phyloP scores from a whole-genome alignment of 2,797 vertebrate genomes.

The Paguma larvata region DNA sequence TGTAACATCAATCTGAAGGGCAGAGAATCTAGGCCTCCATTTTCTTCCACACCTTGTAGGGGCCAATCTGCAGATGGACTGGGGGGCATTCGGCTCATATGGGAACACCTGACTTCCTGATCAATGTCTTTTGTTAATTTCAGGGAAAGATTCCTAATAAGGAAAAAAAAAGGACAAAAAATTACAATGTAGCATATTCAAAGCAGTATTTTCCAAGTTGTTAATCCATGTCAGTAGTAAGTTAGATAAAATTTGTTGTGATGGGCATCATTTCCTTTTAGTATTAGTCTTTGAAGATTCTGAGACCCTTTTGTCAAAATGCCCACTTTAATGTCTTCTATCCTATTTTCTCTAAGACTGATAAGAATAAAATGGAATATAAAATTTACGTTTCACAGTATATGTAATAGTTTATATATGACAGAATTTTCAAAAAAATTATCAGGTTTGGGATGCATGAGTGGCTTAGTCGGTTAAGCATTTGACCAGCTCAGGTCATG shows the following conservation, averaged over 20 bases:
- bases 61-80: constrained; percentile 92
- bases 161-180: constrained; percentile 72
- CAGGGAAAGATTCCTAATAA: constrained; percentile 88
- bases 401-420: not conserved
- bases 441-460: not conserved
- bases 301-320: not conserved
- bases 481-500: too few species aligned
- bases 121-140: constrained; percentile 91
- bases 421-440: not conserved
- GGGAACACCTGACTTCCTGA: constrained; percentile 89
- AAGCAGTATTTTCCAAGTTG: not conserved
- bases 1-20: constrained; percentile 97
- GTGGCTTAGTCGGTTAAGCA: too few species aligned
- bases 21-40: constrained; percentile 93
- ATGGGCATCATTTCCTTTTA: not conserved
- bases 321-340: not conserved
- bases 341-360: not conserved
- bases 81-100: constrained; percentile 87
- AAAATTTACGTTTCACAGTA: not conserved
- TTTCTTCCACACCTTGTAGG: constrained; percentile 92
- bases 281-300: not conserved
- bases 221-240: not conserved
- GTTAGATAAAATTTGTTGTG: not conserved
- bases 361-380: not conserved
- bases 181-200: not conserved